Evolutionary conservation across 2,797 vertebrate species (phyloP), one percentile per base, ranked within the genome.

Genomic region (Enteromius fasciolatus): DNA sequence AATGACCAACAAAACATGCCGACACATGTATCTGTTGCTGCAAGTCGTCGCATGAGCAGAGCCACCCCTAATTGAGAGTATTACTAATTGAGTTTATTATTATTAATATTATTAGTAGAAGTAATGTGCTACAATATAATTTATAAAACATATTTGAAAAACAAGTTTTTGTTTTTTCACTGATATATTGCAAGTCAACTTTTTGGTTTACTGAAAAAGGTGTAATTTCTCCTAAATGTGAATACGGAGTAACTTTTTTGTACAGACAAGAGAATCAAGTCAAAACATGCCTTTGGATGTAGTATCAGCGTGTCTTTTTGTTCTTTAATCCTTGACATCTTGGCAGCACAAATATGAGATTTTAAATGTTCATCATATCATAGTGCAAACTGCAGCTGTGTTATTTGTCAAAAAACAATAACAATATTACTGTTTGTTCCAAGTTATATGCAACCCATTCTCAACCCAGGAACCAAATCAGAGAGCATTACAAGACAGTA

Each of bases 401-500:
- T 10, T 39, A 57, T 57, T 74, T 57, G 17, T 23, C 20, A 18
- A 74, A 23, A 25, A 67, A 67, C 61, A 69, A 75, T 63, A 18
- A 52, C 28, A 59, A 36, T 68, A 14, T 50, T 17, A 73, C 3
- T n/a, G 39, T 50, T 15, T 59, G 50, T 52, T 70, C 68, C 64
- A 14, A 9, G 50, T 18, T 28, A 28, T 28, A 28, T 17, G 50
- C 20, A 5, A 20, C 31, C 31, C 31, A 39, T 57, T 74, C 31
- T 54, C 46, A n/a, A n/a, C 2, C 15, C 8, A 17, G 61, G 52
- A 17, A 33, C 2, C 67, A 66, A 23, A 5, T 68, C 64, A 44
- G 64, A 76, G 48, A 72, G 25, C 33, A 54, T 80, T 85, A 70
- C 33, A 68, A 61, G 36, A 76, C 15, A 10, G n/a, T 66, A 63